Percentiles rank a stretch among this genome's conserved stretches.
Conservation (phyloP, 1,140 invertebrate species). For the Ladona fulva region DNA sequence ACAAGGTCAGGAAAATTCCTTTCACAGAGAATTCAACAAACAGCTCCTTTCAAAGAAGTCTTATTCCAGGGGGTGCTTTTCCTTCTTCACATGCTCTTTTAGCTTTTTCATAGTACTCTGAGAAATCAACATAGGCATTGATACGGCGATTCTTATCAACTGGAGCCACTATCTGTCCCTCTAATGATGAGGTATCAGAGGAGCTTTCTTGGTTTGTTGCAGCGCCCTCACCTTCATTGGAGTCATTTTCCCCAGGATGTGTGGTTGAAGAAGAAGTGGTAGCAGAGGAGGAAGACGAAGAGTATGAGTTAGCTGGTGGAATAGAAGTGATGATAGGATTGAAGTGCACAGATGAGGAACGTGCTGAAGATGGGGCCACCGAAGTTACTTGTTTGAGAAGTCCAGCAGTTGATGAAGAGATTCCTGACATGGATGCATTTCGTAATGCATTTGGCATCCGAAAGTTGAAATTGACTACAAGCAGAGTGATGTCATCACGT, state of each 20-base stretch:
- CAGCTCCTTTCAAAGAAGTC: neutral
- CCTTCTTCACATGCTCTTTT: conserved; percentile 38
- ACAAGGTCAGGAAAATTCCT: neutral
- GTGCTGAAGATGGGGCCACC: conserved; percentile 40
- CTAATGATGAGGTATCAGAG: neutral
- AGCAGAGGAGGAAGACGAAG: neutral
- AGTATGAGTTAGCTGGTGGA: conserved; percentile 21
- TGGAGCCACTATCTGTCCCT: neutral
- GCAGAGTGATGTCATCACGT: conserved; percentile 70
- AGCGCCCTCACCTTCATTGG: conserved; percentile 15
- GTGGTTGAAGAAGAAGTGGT: neutral
- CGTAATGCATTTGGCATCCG: conserved; percentile 53
- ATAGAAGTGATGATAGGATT: conserved; percentile 48
- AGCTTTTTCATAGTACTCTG: conserved; percentile 67
- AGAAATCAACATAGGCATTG: conserved; percentile 77
- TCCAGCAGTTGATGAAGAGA: neutral
- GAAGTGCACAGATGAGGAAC: conserved; percentile 38
- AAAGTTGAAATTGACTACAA: conserved; percentile 82
- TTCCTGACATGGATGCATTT: neutral
- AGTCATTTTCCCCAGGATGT: conserved; percentile 18
- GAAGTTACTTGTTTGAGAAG: neutral
- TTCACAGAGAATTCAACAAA: neutral
- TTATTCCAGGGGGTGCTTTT: conserved; percentile 1
- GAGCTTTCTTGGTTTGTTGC: conserved; percentile 17
- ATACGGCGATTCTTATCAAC: conserved; percentile 35